Conservation (phyloP, 30 jellyfish, hydroid and myxozoan species). For the Cassiopea andromeda region DNA sequence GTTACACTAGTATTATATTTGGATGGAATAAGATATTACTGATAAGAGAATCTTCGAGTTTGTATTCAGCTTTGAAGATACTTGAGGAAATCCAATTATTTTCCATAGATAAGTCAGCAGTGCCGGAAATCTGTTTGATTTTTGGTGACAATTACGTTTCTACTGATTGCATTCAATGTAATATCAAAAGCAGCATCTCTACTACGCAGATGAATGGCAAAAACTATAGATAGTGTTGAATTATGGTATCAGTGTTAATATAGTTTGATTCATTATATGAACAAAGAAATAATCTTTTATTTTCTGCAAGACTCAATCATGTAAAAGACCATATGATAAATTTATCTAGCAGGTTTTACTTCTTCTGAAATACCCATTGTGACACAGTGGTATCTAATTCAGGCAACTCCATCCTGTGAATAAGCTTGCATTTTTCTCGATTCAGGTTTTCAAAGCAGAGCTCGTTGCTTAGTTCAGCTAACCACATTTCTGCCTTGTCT, state of each 20-base stretch:
- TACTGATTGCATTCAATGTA: no score
- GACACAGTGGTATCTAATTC: constrained; percentile 53
- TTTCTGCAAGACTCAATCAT: neutral
- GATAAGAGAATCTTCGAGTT: no score
- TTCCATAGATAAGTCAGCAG: no score
- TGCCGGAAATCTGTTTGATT: no score
- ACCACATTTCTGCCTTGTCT: constrained; percentile 64
- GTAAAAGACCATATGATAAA: neutral
- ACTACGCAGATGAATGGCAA: no score
- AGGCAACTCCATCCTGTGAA: constrained; percentile 13
- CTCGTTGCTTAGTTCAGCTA: constrained; percentile 53
- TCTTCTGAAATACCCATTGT: neutral
- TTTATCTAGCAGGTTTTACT: neutral
- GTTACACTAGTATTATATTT: no score
- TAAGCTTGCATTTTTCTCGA: constrained; percentile 9
- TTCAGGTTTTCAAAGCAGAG: constrained; percentile 29
- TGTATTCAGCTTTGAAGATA: no score
- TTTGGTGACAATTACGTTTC: no score
- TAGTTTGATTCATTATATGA: neutral
- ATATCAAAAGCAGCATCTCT: no score
- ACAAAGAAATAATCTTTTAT: neutral
- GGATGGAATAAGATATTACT: no score
- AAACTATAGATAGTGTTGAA: no score
- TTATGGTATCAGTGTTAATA: neutral
- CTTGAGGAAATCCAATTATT: no score